Base-by-base conservation (phyloP, 1,140 invertebrate genomes). In the Thaumatotibia leucotreta region DNA sequence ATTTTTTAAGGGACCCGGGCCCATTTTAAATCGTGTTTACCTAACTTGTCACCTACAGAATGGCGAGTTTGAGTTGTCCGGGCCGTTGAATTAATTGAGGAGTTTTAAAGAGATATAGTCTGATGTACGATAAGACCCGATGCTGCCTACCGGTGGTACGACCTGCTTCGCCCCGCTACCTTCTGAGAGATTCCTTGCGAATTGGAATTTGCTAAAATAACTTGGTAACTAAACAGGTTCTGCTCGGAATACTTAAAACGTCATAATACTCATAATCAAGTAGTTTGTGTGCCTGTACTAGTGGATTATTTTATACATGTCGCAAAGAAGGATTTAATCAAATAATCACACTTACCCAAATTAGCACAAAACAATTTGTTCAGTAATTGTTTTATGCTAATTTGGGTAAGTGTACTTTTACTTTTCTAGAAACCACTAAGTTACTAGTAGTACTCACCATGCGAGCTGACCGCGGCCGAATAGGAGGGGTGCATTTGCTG, bases 401-500 rank as follows among this genome's bases (percentile, higher is more conserved):
- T n/a, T n/a, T n/a, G n/a, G n/a, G n/a, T n/a, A n/a, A n/a, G n/a
- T n/a, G n/a, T n/a, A n/a, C n/a, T n/a, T n/a, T n/a, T n/a, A n/a
- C n/a, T n/a, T n/a, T n/a, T n/a, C n/a, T n/a, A n/a, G n/a, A n/a
- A n/a, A n/a, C n/a, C n/a, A n/a, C n/a, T n/a, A n/a, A n/a, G n/a
- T n/a, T n/a, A n/a, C n/a, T n/a, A n/a, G n/a, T 20, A 20, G 9
- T 23, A 75, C 88, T 90, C 73, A 92, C 91, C 90, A 70, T 92
- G 91, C 65, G 90, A 89, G 52, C 84, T 79, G 71, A 91, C 89
- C 29, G 89, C 86, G 29, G 91, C 74, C 35, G 91, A 91, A 73
- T 92, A 92, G 70, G 91, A 87, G 70, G 85, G 87, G 73, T 92
- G 91, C 86, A 92, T 89, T 54, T 91, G 89, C 72, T 92, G 91